These are phyloP conservation scores for Beroe ovata DNA, from an alignment of 37 sponge, comb jelly and placozoan species.

Conservation along the genomic window DNA sequence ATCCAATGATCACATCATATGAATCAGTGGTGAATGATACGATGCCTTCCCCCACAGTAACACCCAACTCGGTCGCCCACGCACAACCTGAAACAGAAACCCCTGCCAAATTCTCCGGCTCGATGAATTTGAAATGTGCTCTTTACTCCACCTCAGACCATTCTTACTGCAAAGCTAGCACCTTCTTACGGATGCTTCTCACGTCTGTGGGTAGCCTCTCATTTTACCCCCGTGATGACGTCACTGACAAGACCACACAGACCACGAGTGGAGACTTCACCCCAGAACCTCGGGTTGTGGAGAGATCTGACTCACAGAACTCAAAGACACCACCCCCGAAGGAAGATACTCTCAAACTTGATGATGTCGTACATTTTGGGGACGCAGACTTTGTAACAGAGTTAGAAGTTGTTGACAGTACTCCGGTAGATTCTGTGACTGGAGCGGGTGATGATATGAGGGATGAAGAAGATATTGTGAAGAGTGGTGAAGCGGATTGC, in stretches of 20 bases:
- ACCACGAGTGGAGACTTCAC: background rate
- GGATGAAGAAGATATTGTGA: background rate
- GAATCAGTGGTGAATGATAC: background rate
- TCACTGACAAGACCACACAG: background rate
- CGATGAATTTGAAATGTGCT: background rate
- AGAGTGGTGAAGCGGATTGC: background rate
- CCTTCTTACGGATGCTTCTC: background rate
- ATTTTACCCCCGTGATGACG: background rate
- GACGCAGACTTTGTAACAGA: background rate
- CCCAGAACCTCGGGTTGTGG: background rate
- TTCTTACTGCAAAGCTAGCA: background rate
- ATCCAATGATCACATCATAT: background rate
- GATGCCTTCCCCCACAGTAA: background rate
- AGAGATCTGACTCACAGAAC: background rate
- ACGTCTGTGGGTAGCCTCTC: background rate
- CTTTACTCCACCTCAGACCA: background rate
- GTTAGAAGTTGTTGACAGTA: conserved; percentile 36
- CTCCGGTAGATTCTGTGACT: background rate
- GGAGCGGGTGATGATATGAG: background rate
- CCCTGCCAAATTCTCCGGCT: background rate
- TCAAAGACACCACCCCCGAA: conserved; percentile 4
- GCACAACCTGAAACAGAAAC: background rate
- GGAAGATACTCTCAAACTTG: background rate
- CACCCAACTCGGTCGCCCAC: background rate
- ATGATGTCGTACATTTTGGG: conserved; percentile 15